Conservation (phyloP, 2,888 invertebrate genomes). For the Idaea dimidiata region DNA sequence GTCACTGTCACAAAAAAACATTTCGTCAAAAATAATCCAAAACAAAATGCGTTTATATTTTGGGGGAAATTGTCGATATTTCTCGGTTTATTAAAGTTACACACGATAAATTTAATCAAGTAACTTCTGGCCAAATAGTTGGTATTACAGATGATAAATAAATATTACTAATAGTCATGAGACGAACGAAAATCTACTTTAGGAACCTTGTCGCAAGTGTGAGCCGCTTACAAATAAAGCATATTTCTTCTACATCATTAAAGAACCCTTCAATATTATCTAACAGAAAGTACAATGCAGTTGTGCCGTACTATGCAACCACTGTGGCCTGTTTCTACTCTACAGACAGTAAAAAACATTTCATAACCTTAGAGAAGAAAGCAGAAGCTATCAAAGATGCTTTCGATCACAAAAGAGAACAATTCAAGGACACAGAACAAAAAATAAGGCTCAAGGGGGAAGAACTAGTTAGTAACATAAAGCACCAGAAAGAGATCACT, state of each 20-base stretch:
- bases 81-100: neutral
- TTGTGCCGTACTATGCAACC: constrained; percentile 35
- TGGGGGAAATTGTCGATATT: neutral
- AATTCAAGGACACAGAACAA: constrained; percentile 81
- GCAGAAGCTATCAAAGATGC: constrained; percentile 77
- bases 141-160: neutral
- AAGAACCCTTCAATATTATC: neutral
- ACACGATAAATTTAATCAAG: neutral
- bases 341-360: constrained; percentile 63
- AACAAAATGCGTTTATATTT: neutral
- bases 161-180: constrained; percentile 40
- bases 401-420: constrained; percentile 82
- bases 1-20: neutral
- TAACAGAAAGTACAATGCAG: constrained; percentile 11
- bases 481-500: constrained; percentile 67
- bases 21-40: neutral
- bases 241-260: neutral
- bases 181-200: constrained; percentile 43
- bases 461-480: constrained; percentile 69
- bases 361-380: constrained; percentile 68
- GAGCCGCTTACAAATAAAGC: constrained; percentile 16
- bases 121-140: neutral
- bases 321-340: constrained; percentile 53
- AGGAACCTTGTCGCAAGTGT: constrained; percentile 45
- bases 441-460: constrained; percentile 68